Conservation (phyloP, 2,113 vertebrate genomes). For the Cyprinodon tularosa region DNA sequence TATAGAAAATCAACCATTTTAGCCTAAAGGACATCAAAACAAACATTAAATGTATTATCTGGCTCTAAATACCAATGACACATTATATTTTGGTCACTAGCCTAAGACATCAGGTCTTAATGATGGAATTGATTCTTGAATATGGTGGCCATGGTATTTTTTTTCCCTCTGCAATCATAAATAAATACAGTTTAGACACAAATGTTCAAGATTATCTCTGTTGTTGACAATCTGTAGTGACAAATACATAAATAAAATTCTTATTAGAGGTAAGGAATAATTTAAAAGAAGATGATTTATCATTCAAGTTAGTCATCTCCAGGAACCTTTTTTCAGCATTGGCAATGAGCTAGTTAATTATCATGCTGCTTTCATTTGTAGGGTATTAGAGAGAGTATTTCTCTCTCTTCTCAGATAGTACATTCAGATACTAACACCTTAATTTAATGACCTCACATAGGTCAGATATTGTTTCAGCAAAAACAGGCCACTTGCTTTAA, state of each 20-base stretch:
- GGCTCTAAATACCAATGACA: background rate
- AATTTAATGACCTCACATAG: constrained; percentile 77
- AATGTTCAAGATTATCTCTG: background rate
- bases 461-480: constrained; percentile 76
- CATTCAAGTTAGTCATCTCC: background rate
- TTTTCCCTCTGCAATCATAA: background rate
- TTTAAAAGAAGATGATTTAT: background rate
- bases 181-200: background rate
- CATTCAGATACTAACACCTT: constrained; percentile 68
- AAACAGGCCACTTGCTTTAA: constrained; percentile 68
- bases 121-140: background rate
- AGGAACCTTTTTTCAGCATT: background rate
- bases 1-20: background rate
- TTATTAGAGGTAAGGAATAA: background rate
- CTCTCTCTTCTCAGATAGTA: constrained; percentile 32
- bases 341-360: background rate
- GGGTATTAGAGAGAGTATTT: constrained; percentile 19
- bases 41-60: background rate
- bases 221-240: background rate
- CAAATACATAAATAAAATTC: background rate
- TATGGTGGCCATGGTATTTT: background rate
- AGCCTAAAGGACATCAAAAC: background rate
- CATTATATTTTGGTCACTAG: background rate
- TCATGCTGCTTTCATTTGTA: background rate
- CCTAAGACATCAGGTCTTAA: background rate